Percentiles rank a stretch among this genome's conserved stretches.
Evolutionary conservation across 2,888 invertebrate species (phyloP).

Genomic region (Temnothorax unifasciatus): DNA sequence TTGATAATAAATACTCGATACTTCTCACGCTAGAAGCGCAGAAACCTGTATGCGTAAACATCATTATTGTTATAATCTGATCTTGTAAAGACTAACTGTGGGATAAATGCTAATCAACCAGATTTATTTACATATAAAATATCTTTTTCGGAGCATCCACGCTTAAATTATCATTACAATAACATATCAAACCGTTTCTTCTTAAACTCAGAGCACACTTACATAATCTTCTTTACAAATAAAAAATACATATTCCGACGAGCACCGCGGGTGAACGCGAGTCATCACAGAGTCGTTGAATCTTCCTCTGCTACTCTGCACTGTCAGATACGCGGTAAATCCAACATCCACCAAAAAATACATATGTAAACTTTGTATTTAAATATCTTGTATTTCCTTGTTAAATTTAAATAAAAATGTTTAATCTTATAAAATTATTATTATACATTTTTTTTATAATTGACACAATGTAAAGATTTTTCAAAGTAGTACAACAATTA

Average conservation of each 20-base stretch:
- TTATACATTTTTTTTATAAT: too few species aligned
- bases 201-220: neutral
- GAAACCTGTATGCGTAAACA: conserved; percentile 74
- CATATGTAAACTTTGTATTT: too few species aligned
- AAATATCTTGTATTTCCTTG: too few species aligned
- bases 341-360: too few species aligned
- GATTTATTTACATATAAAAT: neutral
- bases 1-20: conserved; percentile 88
- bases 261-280: neutral
- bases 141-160: too few species aligned
- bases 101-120: neutral
- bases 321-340: neutral
- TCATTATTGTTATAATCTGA: neutral
- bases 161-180: neutral
- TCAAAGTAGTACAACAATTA: too few species aligned
- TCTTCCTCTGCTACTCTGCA: neutral
- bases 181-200: neutral
- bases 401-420: too few species aligned
- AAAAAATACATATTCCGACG: neutral
- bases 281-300: conserved; percentile 7
- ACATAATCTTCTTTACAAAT: neutral
- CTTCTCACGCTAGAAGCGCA: conserved; percentile 90
- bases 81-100: neutral
- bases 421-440: too few species aligned
- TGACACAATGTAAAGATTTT: too few species aligned